A percentile compares a stretch with the other conserved stretches of the same genome.
Conservation (phyloP, 1,140 invertebrate genomes). For the Ericerus pela region DNA sequence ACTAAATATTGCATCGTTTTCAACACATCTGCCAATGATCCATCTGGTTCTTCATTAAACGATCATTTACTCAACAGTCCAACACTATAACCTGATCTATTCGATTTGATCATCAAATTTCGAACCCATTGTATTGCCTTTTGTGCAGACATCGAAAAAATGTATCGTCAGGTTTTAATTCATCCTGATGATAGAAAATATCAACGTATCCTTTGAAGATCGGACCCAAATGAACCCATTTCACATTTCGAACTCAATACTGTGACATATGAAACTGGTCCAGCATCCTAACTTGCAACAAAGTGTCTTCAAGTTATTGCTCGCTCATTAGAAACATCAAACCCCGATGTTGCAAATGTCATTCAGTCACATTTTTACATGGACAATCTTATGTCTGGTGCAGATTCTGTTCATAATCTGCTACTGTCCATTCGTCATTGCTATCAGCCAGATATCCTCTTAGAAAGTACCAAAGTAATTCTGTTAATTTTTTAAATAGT, state of each 20-base stretch:
- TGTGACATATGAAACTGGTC: slow-evolving; percentile 29
- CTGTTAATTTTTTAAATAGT: no score
- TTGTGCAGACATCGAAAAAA: slow-evolving; percentile 31
- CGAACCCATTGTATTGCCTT: slow-evolving; percentile 24
- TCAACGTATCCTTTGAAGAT: slow-evolving; percentile 24
- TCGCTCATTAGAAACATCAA: no score
- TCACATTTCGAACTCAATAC: slow-evolving; percentile 26
- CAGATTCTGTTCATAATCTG: no score
- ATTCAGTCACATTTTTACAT: slow-evolving; percentile 32
- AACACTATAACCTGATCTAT: slow-evolving; percentile 24
- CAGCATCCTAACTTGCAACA: slow-evolving; percentile 28
- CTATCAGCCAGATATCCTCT: no score
- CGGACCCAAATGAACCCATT: slow-evolving; percentile 18
- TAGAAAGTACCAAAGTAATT: no score
- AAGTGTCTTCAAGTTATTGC: slow-evolving; percentile 26
- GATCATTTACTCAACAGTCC: slow-evolving; percentile 23
- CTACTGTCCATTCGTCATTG: no score
- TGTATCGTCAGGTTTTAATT: slow-evolving; percentile 29
- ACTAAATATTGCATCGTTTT: slow-evolving; percentile 30
- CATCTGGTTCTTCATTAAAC: slow-evolving; percentile 25
- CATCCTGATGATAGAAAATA: slow-evolving; percentile 23
- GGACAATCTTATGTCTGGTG: slow-evolving; percentile 27
- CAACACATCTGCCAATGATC: slow-evolving; percentile 24
- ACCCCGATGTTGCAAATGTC: slow-evolving; percentile 21
- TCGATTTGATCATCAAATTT: slow-evolving; percentile 26